These are phyloP conservation scores for Girardia tigrina DNA, from an alignment of 2,888 invertebrate genomes.

Conservation along the genomic window DNA sequence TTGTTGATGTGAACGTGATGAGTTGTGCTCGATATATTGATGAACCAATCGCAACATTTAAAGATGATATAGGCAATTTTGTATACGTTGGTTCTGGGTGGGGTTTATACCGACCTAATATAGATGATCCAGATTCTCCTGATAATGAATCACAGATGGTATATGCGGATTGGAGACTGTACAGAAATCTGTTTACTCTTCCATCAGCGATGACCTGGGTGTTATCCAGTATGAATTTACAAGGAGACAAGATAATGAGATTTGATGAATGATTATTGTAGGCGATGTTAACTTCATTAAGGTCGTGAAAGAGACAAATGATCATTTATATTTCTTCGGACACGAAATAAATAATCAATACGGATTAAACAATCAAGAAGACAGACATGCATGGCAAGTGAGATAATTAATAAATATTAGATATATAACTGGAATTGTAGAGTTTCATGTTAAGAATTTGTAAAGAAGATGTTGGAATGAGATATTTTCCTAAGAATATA, in stretches of 20 bases:
- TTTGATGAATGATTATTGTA: too few relatives aligned
- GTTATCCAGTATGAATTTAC: background rate
- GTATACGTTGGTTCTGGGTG: background rate
- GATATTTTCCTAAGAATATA: conserved; percentile 2
- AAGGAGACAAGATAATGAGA: too few relatives aligned
- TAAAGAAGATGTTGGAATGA: background rate
- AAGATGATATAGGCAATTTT: background rate
- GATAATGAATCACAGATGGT: background rate
- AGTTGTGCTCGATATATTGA: background rate
- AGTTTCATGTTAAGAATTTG: conserved; percentile 5
- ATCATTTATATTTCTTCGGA: background rate
- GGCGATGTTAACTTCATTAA: background rate
- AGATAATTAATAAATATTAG: too few relatives aligned
- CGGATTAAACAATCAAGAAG: background rate
- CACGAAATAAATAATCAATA: conserved; percentile 12
- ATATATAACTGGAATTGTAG: background rate
- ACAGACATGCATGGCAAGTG: background rate
- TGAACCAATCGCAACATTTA: background rate
- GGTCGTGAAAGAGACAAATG: background rate
- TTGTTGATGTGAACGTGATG: conserved; percentile 11
- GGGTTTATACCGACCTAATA: background rate
- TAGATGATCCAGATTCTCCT: background rate
- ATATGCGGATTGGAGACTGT: background rate
- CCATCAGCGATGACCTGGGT: background rate
- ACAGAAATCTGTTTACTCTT: background rate